Evolutionary conservation across 2,888 invertebrate species (phyloP), one percentile per base, ranked within the genome.

Genomic region (Rutpela maculata): DNA sequence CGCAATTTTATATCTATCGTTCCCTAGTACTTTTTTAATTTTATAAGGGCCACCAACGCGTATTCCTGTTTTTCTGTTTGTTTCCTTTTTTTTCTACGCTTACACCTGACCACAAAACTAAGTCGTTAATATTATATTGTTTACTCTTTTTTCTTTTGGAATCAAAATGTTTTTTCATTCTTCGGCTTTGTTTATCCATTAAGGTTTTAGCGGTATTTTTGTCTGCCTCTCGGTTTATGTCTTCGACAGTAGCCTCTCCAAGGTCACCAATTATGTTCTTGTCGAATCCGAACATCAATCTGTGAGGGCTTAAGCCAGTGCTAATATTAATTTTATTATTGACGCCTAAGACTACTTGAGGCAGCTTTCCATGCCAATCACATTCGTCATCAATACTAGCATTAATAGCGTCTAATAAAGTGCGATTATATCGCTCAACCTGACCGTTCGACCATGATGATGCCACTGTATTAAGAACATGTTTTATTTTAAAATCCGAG

Each of bases 41-140:
- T 70, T 60, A 26, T 73, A 73, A 19, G 73, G 62, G 11, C 73
- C 73, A n/a, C 65, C 55, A 38, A 63, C 63, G 65, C 63, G 17
- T 18, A 18, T 62, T 1, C 62, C 17, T 1, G 35, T 65, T 22
- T 63, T 73, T 73, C 22, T 17, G 26, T 50, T 43, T 50, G 15
- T 22, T 15, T 60, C n/a, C 60, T 60, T 60, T 60, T 22, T 26
- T 26, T 22, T 11, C 2, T 18, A 10, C 18, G 11, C 22, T 31
- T 18, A 50, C 17, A n/a, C 65, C 73, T 2, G 62, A 63, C 63
- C 73, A 73, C 2, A 72, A 35, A 9, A 73, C 55, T 18, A 73
- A 26, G 19, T 60, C 60, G n/a, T 15, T 15, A 26, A 26, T 22
- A 1, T 19, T 22, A 60, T 22, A 60, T 15, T 9, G 2, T 60